Evolutionary conservation across 1,140 invertebrate genomes (phyloP), one percentile per base, ranked within the genome.

Genomic region (Metaphire vulgaris): DNA sequence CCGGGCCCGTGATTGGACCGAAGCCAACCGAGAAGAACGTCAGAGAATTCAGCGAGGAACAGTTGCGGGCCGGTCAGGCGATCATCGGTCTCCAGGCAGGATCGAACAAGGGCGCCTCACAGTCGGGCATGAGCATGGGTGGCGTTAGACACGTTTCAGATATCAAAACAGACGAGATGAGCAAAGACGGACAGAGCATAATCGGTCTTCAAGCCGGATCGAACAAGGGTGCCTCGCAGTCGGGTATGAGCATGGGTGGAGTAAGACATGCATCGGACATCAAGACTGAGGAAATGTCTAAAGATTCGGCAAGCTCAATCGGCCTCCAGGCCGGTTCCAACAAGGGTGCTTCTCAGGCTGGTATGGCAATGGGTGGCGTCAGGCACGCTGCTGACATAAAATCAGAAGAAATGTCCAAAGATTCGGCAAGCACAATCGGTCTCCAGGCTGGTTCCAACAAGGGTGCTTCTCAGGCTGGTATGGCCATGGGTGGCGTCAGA

Each of bases 21-120:
- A 96, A 95, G 86, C 94, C 96, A 87, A 91, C 94, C 12, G 92
- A 94, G 78, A 93, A 94, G 85, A 96, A 97, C 84, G 90, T 93
- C 26, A 89, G 94, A 77, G 79, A 87, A 66, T 88, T 87, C 75
- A 90, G 91, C 15, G 93, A 96, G 31, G 94, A 96, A 84, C 93
- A 95, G 84, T 85, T 97, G 71, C 90, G 91, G 78, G 94, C 94
- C 30, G 93, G 94, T 0, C 92, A 97, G 81, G 90, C 91, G 32
- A 91, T 96, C 70, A 97, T 97, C 81, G 94, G 92, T 76, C 89
- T 97, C 30, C 95, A 97, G 85, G 94, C 95, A 82, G 72, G 72
- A 69, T 74, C 72, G 32, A 34, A 68, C 33, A 74, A 74, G 28
- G 72, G 72, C 1, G 72, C 72, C n/a, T 30, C 69, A 12, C 69